A percentile compares a stretch with the other conserved stretches of the same genome.
phyloP scores from a whole-genome alignment of 2,888 invertebrate species.

The Amphipyra tragopoginis region DNA sequence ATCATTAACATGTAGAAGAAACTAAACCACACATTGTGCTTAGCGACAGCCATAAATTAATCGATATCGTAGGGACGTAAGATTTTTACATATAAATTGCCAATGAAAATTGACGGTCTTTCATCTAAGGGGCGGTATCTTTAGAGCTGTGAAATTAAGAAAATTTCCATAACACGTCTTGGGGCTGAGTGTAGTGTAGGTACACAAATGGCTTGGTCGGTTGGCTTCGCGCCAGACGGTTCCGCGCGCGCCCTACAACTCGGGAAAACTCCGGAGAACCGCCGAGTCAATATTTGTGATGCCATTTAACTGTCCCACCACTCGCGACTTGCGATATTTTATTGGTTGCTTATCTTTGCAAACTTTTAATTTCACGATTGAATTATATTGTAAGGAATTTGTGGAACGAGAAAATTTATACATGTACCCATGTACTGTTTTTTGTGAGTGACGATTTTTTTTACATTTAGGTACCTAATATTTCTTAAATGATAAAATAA shows the following conservation, averaged over 20 bases:
- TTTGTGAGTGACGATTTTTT: too few species aligned
- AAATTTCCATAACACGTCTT: slow-evolving; percentile 56
- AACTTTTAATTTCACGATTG: slow-evolving; percentile 58
- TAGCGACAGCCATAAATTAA: too few species aligned
- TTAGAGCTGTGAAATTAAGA: slow-evolving; percentile 48
- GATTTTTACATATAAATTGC: slow-evolving; percentile 46
- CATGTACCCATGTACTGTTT: too few species aligned
- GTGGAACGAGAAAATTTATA: too few species aligned
- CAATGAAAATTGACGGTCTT: slow-evolving; percentile 41
- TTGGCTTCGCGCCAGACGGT: slow-evolving; percentile 69
- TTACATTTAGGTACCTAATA: too few species aligned
- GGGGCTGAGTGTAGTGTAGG: slow-evolving; percentile 53
- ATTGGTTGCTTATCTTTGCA: slow-evolving; percentile 68
- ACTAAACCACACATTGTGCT: too few species aligned
- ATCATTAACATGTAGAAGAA: not conserved
- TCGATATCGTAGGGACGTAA: slow-evolving; percentile 2
- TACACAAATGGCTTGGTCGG: slow-evolving; percentile 61
- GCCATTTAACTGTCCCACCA: slow-evolving; percentile 79
- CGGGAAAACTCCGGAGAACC: slow-evolving; percentile 69
- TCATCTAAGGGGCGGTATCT: slow-evolving; percentile 21
- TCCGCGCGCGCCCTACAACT: slow-evolving; percentile 47
- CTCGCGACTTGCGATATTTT: slow-evolving; percentile 71
- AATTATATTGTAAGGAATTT: not conserved
- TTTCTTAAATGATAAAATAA: too few species aligned
- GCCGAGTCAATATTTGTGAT: slow-evolving; percentile 86